Conservation (phyloP, 1,140 invertebrate genomes). For the Eubasilissa regina region DNA sequence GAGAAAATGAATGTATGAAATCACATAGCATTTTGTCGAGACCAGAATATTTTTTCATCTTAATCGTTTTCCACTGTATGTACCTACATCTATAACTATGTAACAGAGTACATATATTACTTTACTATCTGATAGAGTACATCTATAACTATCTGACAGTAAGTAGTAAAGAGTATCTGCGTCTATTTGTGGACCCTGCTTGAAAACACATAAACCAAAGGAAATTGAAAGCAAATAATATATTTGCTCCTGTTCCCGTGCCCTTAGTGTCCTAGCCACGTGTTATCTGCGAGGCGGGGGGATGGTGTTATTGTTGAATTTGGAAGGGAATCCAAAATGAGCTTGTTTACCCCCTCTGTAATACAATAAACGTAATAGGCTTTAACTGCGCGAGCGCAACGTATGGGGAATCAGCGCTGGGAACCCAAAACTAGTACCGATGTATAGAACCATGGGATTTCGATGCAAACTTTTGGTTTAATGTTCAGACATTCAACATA, state of each 20-base stretch:
- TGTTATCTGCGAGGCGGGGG: constrained; percentile 27
- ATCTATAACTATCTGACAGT: too few relatives aligned
- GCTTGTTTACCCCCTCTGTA: constrained; percentile 49
- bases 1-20: too few relatives aligned
- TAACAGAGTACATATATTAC: too few relatives aligned
- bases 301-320: constrained; percentile 55
- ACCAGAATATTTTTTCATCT: too few relatives aligned
- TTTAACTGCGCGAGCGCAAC: constrained; percentile 47
- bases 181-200: neutral
- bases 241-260: constrained; percentile 14
- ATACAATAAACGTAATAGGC: constrained; percentile 57
- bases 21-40: too few relatives aligned
- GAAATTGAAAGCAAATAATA: constrained; percentile 34
- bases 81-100: too few relatives aligned
- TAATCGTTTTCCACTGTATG: too few relatives aligned
- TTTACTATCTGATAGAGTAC: too few relatives aligned
- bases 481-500: too few relatives aligned
- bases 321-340: constrained; percentile 53
- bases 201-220: constrained; percentile 29
- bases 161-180: neutral
- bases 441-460: too few relatives aligned
- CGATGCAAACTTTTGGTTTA: constrained; percentile 9
- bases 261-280: constrained; percentile 21
- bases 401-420: neutral
- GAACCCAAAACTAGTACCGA: neutral